Base-by-base conservation (phyloP, 2,888 invertebrate genomes). In the Tinea trinotella region DNA sequence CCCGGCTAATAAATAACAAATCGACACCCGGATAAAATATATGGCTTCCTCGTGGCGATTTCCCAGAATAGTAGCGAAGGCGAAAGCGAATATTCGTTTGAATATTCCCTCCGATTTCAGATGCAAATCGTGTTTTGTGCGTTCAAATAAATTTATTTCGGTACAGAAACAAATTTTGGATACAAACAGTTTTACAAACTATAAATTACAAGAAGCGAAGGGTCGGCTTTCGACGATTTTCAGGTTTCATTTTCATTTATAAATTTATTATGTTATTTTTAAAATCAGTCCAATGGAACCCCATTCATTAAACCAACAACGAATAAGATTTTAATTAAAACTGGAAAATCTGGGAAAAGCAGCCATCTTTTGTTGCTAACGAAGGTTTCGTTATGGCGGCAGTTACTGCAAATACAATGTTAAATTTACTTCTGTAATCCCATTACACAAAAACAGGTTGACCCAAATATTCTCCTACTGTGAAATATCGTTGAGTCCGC, bases 1-100 rank as follows among this genome's bases (percentile, higher is more conserved):
- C 79, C 73, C 74, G 69, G 71, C 82, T 83, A 84, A 83, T 83
- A 83, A 84, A 84, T 84, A 83, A 84, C 83, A 84, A 83, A 84
- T 83, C 83, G 81, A 79, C 77, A 76, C 76, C 74, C 71, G 75
- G 74, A 76, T 78, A 80, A 80, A 79, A 82, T 82, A 76, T 74
- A 82, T 76, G 71, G 74, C 74, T 77, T 74, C 73, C 74, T 74
- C 67, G 70, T 67, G 65, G 70, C 74, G 74, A 76, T 80, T 79
- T 76, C 67, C 61, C 60, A 57, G 56, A 59, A 58, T 44, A 54
- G 56, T 59, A 57, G 57, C 66, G 62, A 61, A 64, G 66, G 66
- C 63, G 65, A 68, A 70, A 72, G 59, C 59, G 58, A 61, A 63
- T 61, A 59, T 60, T 59, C 54, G 55, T 55, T 56, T 57, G 57